Percentiles rank a stretch among this genome's conserved stretches.
Conservation (phyloP, 2,888 invertebrate genomes). For the Coenonympha arcania region DNA sequence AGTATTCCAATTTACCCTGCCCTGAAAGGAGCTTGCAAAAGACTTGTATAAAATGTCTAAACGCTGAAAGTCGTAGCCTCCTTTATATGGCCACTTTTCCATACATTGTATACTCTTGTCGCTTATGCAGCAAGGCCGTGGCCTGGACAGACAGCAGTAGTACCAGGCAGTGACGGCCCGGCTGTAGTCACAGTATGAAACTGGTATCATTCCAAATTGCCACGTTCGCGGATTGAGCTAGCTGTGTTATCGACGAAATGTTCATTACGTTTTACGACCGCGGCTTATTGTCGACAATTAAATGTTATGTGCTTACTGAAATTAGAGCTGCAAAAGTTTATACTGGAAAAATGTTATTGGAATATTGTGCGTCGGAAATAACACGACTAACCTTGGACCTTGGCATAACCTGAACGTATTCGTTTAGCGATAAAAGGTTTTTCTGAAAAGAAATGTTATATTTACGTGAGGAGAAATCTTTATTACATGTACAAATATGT, state of each 20-base stretch:
- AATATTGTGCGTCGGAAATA: neutral
- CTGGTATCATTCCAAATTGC: constrained; percentile 3
- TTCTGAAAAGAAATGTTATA: too few relatives aligned
- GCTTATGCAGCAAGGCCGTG: neutral
- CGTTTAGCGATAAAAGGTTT: too few relatives aligned
- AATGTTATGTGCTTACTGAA: too few relatives aligned
- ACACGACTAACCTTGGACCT: neutral
- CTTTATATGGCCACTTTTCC: too few relatives aligned
- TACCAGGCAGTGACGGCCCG: neutral
- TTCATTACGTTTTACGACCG: constrained; percentile 8
- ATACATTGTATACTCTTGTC: too few relatives aligned
- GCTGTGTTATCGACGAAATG: constrained; percentile 6
- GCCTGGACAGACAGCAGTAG: neutral
- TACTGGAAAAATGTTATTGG: neutral
- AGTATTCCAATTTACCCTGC: too few relatives aligned
- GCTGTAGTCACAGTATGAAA: neutral
- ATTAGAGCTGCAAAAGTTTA: neutral
- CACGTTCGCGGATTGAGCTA: constrained; percentile 1
- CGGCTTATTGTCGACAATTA: constrained; percentile 6
- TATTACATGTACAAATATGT: too few relatives aligned
- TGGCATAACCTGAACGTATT: neutral
- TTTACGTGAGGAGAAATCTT: too few relatives aligned
- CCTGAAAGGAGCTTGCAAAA: too few relatives aligned
- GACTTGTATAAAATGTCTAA: too few relatives aligned
- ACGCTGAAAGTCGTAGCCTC: too few relatives aligned